phyloP scores from a whole-genome alignment of 1,140 invertebrate species.

The Lasaia peninsularis region DNA sequence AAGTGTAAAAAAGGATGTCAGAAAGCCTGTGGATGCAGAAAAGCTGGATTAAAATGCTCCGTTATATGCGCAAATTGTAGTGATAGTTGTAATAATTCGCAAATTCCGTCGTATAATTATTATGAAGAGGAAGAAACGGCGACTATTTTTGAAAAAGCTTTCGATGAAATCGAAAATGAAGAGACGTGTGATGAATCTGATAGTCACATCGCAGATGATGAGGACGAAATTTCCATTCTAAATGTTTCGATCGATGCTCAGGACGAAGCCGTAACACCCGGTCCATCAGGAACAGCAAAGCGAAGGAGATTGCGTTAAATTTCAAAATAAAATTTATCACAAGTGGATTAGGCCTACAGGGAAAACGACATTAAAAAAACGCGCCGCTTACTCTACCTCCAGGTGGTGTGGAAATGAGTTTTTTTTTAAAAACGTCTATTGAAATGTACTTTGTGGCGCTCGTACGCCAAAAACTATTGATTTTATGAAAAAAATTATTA shows the following conservation, averaged over 20 bases:
- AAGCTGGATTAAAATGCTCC: conserved; percentile 23
- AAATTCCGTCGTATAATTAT: not conserved
- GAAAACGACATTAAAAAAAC: too few relatives aligned
- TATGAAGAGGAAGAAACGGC: conserved; percentile 9
- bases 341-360: too few relatives aligned
- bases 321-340: not conserved
- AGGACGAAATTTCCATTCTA: too few relatives aligned
- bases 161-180: conserved; percentile 8
- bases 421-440: too few relatives aligned
- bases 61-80: conserved; percentile 20
- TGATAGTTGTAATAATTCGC: conserved; percentile 13
- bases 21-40: conserved; percentile 25
- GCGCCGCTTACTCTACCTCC: too few relatives aligned
- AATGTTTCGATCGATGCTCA: conserved; percentile 1
- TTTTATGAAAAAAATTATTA: too few relatives aligned
- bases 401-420: too few relatives aligned
- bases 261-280: not conserved
- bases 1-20: conserved; percentile 21
- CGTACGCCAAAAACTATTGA: too few relatives aligned
- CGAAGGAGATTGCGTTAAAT: conserved; percentile 11
- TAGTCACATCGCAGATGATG: too few relatives aligned
- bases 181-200: too few relatives aligned
- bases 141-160: not conserved
- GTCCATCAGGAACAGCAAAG: conserved; percentile 9
- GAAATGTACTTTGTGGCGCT: too few relatives aligned